Conservation (phyloP, 2,888 invertebrate genomes). For the Lapara coniferarum region DNA sequence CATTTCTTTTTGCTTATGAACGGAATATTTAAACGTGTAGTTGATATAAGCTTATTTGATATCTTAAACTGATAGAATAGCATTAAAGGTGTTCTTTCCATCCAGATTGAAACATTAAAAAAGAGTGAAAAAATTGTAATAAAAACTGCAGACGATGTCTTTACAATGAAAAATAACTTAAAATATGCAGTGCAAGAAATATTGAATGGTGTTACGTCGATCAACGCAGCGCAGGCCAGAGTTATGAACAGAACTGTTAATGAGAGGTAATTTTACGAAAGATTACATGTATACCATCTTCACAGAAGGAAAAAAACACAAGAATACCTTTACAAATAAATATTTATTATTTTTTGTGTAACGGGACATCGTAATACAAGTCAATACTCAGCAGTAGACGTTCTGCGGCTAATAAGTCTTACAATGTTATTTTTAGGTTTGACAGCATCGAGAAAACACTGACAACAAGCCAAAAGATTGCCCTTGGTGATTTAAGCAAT, state of each 20-base stretch:
- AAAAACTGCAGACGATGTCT: slow-evolving; percentile 92
- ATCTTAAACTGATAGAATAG: background rate
- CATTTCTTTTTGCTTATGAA: background rate
- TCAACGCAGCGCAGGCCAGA: slow-evolving; percentile 85
- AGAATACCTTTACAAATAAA: too few relatives aligned
- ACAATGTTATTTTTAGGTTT: slow-evolving; percentile 73
- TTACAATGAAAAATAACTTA: slow-evolving; percentile 92
- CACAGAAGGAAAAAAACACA: too few relatives aligned
- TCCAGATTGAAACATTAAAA: slow-evolving; percentile 82
- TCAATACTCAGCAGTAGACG: too few relatives aligned
- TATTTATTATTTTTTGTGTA: too few relatives aligned
- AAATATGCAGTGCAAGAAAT: slow-evolving; percentile 94
- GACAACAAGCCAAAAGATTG: slow-evolving; percentile 87
- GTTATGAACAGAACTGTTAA: slow-evolving; percentile 87
- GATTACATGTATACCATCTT: too few relatives aligned
- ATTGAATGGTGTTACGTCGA: slow-evolving; percentile 88
- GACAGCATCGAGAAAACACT: slow-evolving; percentile 88
- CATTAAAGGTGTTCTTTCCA: slow-evolving; percentile 7
- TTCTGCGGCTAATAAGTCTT: too few relatives aligned
- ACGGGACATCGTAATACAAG: too few relatives aligned
- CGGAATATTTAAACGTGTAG: too few relatives aligned
- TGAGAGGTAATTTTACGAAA: slow-evolving; percentile 69
- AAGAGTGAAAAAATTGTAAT: slow-evolving; percentile 91
- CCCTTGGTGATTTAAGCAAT: slow-evolving; percentile 88
- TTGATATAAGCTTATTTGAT: too few relatives aligned